Evolutionary conservation across 1,140 invertebrate genomes (phyloP).

Genomic region (Ceratoteleas bidentatus): DNA sequence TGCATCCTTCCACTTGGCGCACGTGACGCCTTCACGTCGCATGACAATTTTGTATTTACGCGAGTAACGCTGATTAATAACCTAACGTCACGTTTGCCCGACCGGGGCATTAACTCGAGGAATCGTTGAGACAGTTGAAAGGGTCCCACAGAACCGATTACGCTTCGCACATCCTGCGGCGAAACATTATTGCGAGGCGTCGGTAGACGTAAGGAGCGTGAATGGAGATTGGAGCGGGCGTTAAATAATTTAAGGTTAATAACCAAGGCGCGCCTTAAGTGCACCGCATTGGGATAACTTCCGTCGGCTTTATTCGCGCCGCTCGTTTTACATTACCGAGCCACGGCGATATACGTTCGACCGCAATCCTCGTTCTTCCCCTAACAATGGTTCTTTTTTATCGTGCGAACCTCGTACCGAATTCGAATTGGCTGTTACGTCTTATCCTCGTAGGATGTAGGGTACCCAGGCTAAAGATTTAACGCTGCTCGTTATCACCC

Average conservation of each 20-base stretch:
- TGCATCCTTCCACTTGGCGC: constrained; percentile 16
- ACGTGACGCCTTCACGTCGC: constrained; percentile 5
- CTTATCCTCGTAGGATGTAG: constrained; percentile 32
- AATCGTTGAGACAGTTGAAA: constrained; percentile 39
- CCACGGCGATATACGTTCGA: constrained; percentile 36
- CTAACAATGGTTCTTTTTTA: constrained; percentile 46
- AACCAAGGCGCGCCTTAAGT: constrained; percentile 54
- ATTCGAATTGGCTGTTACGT: constrained; percentile 50
- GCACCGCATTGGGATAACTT: constrained; percentile 56
- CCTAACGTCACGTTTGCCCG: not conserved
- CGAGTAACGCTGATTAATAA: constrained; percentile 4
- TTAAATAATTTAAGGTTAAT: constrained; percentile 67
- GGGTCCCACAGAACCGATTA: constrained; percentile 38
- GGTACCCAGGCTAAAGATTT: constrained; percentile 26
- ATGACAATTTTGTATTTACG: constrained; percentile 2
- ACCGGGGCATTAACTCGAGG: not conserved
- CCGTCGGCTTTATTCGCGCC: constrained; percentile 50
- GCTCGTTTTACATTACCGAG: constrained; percentile 53
- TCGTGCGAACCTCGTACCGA: constrained; percentile 40
- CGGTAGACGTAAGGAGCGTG: constrained; percentile 19
- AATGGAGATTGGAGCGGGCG: constrained; percentile 50
- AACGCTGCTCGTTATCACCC: constrained; percentile 34
- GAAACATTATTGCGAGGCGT: constrained; percentile 45
- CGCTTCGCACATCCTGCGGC: constrained; percentile 22
- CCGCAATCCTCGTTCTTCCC: constrained; percentile 46